Conservation (phyloP, 2,888 invertebrate species). For the Leptinotarsa juncta region DNA sequence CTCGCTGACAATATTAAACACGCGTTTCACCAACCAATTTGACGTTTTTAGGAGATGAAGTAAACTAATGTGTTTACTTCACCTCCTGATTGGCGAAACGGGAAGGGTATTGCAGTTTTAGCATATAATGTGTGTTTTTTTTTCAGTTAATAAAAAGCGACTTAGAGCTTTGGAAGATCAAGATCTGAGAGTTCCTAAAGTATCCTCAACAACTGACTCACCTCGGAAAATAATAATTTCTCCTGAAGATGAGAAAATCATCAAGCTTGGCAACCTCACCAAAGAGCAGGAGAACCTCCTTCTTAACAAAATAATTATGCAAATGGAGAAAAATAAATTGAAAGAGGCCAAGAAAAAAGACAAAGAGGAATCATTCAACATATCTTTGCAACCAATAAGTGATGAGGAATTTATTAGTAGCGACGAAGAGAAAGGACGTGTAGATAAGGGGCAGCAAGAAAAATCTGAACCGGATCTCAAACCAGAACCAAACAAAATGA, state of each 20-base stretch:
- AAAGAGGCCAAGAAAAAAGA: slow-evolving; percentile 82
- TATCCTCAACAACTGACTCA: slow-evolving; percentile 34
- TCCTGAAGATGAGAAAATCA: slow-evolving; percentile 83
- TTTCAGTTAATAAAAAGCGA: slow-evolving; percentile 54
- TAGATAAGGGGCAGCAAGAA: slow-evolving; percentile 46
- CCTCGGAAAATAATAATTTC: slow-evolving; percentile 77
- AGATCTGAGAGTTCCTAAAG: slow-evolving; percentile 49
- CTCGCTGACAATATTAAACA: too few relatives aligned
- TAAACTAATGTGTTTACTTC: too few relatives aligned
- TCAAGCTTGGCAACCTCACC: slow-evolving; percentile 79
- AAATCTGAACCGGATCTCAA: slow-evolving; percentile 47
- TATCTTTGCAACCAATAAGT: slow-evolving; percentile 62
- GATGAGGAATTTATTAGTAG: slow-evolving; percentile 62
- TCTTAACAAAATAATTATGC: slow-evolving; percentile 81
- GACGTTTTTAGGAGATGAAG: too few relatives aligned
- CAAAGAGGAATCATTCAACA: slow-evolving; percentile 69
- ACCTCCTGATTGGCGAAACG: too few relatives aligned
- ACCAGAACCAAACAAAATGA: slow-evolving; percentile 28
- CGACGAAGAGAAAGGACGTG: slow-evolving; percentile 51
- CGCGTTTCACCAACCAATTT: too few relatives aligned
- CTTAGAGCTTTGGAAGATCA: slow-evolving; percentile 47
- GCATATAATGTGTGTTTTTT: neutral
- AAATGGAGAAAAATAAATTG: slow-evolving; percentile 81
- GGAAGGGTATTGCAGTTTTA: too few relatives aligned
- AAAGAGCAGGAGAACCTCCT: slow-evolving; percentile 81